A percentile compares a stretch with the other conserved stretches of the same genome.
Evolutionary conservation across 2,888 invertebrate genomes (phyloP).

Genomic region (Oxyteleia sp.): DNA sequence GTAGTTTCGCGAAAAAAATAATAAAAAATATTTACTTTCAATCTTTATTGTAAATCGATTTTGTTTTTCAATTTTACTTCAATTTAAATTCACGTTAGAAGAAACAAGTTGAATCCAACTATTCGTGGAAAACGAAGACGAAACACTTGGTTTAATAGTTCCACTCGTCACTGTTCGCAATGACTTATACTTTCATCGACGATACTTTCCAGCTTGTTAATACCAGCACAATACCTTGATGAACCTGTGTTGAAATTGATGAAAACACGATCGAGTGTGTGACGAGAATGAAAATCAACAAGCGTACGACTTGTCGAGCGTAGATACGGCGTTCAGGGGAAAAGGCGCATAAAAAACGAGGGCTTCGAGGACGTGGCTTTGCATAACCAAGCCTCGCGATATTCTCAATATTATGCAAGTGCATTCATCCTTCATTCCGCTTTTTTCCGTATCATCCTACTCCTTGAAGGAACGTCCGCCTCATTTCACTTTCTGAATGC

Average conservation of each 20-base stretch:
- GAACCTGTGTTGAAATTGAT: conserved; percentile 34
- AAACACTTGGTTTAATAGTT: too few relatives aligned
- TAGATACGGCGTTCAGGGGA: conserved; percentile 5
- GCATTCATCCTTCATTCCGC: conserved; percentile 60
- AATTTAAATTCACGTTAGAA: too few relatives aligned
- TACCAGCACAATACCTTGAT: conserved; percentile 18
- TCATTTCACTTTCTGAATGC: conserved; percentile 71
- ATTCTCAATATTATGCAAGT: conserved; percentile 71
- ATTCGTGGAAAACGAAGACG: too few relatives aligned
- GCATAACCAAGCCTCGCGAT: conserved; percentile 67
- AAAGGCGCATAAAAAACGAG: conserved; percentile 41
- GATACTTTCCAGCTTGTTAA: conserved; percentile 9
- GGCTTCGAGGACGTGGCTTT: conserved; percentile 60
- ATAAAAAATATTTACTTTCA: too few relatives aligned
- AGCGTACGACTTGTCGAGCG: conserved; percentile 33
- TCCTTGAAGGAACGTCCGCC: conserved; percentile 45
- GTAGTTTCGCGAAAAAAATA: too few relatives aligned
- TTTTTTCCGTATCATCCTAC: conserved; percentile 50
- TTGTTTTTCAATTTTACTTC: too few relatives aligned
- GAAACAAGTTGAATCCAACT: too few relatives aligned
- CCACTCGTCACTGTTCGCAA: too few relatives aligned
- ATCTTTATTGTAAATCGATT: too few relatives aligned
- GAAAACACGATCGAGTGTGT: conserved; percentile 56
- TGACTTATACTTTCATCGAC: neutral
- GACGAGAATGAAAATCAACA: conserved; percentile 62